Conservation (phyloP, 2,113 vertebrate species). For the Emydocephalus ijimae region DNA sequence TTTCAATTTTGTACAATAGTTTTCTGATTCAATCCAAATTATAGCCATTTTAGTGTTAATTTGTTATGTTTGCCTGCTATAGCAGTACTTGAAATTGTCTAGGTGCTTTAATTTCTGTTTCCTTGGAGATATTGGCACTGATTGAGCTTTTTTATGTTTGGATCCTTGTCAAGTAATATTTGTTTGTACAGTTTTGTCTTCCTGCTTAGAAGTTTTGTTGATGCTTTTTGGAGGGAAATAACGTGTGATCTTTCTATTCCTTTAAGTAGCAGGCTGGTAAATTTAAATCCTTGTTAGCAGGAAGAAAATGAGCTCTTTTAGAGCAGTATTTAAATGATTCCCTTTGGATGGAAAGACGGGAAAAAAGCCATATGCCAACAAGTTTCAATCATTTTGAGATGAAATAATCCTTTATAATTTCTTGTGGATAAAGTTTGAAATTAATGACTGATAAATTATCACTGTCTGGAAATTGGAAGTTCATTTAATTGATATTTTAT, state of each 20-base stretch:
- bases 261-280: not conserved
- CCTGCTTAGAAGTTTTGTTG: not conserved
- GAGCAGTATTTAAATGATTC: not conserved
- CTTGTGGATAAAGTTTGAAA: not conserved
- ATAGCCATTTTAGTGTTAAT: not conserved
- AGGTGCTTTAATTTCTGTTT: not conserved
- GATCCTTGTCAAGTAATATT: not conserved
- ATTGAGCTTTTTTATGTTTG: not conserved
- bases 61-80: not conserved
- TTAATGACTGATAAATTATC: not conserved
- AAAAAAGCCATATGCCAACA: not conserved
- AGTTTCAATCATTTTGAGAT: not conserved
- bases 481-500: not conserved
- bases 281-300: not conserved
- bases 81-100: not conserved
- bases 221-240: not conserved
- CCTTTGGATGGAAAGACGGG: not conserved
- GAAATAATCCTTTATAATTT: not conserved
- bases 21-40: not conserved
- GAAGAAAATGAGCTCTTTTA: not conserved
- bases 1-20: not conserved
- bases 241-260: not conserved
- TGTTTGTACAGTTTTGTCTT: not conserved
- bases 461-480: not conserved
- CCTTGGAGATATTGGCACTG: not conserved